Evolutionary conservation across 2,888 invertebrate genomes (phyloP), one percentile per base, ranked within the genome.

Genomic region (Rhopalosiphum nymphaeae): DNA sequence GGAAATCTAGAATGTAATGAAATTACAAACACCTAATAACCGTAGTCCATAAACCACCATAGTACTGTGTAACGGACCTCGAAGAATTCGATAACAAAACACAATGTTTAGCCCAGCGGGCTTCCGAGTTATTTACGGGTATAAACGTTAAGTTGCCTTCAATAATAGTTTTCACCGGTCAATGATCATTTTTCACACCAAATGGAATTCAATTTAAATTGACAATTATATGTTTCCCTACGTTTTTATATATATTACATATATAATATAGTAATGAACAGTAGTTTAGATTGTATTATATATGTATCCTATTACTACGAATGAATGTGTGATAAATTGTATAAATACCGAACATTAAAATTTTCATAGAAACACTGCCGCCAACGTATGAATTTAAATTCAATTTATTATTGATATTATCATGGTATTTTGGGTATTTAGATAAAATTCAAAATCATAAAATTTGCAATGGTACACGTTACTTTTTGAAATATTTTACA

Each of bases 81-180:
- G 46, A 86, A 86, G 2, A 46, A 86, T 86, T 86, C 86, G 86
- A 86, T 86, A 86, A 29, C 86, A 86, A 86, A 42, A 86, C 46
- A 86, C 26, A 46, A 29, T 86, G 44, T 86, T 86, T 86, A 46
- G 26, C 78, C 36, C 78, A 78, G 78, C 21, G 21, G 13, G 86
- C 46, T 86, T 86, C 86, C 46, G 44, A 46, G 46, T 86, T 44
- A 86, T 85, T 85, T 85, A 85, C 44, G 26, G 85, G 4, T 29
- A 86, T 46, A 86, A 86, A 86, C 29, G 44, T 86, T 86, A 13
- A 16, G 46, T 86, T 86, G 46, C 26, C 26, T 44, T 42, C 46
- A 46, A 78, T 78, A 78, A 78, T 78, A 78, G 78, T 86, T 86
- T 86, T 57, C 56, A 4, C 25, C 11, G 13, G 26, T 29, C 46